Base-by-base conservation (phyloP, 2,888 invertebrate genomes). In the Agriopis aurantiaria region DNA sequence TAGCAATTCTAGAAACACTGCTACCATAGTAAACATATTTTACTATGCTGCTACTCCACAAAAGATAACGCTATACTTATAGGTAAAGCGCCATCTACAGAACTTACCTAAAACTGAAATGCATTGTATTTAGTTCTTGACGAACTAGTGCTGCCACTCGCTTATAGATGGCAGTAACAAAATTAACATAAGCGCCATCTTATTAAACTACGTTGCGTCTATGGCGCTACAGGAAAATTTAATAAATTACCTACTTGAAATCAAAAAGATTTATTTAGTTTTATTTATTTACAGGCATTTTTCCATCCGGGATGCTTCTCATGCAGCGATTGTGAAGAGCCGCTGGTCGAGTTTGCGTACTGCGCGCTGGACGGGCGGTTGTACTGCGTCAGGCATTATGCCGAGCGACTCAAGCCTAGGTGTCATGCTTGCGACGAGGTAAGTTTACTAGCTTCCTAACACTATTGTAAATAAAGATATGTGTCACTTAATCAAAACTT, bases 381-480 rank as follows among this genome's bases (percentile, higher is more conserved):
- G 76, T 98, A 97, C 94, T 99, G 99, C 92, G 98, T 98, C 85
- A 95, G 99, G 75, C 99, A 99, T 93, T 99, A 99, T 91, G 99
- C 99, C 62, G 99, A 99, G 92, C 96, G 97, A 85, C 95, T 99
- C 86, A 98, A 99, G 90, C 99, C 99, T 14, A 95, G 99, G 82
- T 99, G 99, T 91, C 96, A 98, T 75, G 97, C 98, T 79, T 99
- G 99, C 94, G 99, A 99, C 94, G 99, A 99, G 98, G 99, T 99
- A 88, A 96, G 97, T 95, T 7, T 4, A 33, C 23, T 58, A 17
- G 3, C 9, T 40, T 40, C 33, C 1, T 9, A 53, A 33, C 12
- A n/a, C 14, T 51, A 11, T 51, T 14, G 33, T 33, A 33, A 33
- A 33, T 33, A 33, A 33, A 33, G 33, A 33, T 33, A 33, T 33